Conservation (phyloP, 2,113 vertebrate genomes). For the Hyperoodon ampullatus region DNA sequence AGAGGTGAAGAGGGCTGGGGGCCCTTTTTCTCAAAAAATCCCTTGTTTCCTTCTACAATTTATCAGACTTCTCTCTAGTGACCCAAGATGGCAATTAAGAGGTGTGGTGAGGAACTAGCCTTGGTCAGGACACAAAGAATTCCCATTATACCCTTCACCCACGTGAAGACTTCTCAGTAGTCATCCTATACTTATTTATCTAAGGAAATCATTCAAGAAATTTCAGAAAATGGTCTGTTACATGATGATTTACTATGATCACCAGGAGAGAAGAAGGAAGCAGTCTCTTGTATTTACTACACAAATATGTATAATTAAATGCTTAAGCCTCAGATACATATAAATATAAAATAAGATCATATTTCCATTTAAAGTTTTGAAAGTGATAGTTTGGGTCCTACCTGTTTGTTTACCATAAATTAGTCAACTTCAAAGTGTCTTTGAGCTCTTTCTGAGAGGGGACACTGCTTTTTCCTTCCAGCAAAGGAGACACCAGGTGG, state of each 20-base stretch:
- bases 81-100: not conserved
- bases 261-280: not conserved
- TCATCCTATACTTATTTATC: not conserved
- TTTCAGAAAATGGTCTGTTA: not conserved
- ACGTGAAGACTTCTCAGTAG: not conserved
- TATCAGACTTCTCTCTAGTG: not conserved
- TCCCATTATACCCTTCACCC: not conserved
- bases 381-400: not conserved
- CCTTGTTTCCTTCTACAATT: not conserved
- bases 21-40: not conserved
- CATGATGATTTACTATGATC: not conserved
- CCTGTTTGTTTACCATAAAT: not conserved
- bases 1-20: not conserved
- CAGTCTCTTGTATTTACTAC: not conserved
- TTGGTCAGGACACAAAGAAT: not conserved
- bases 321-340: not conserved
- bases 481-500: not conserved
- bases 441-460: not conserved
- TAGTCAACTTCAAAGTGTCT: not conserved
- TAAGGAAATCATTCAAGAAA: not conserved
- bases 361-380: slow-evolving; percentile 16
- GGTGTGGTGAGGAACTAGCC: not conserved
- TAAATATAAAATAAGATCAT: slow-evolving; percentile 15
- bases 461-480: not conserved
- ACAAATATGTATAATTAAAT: not conserved